Base-by-base conservation (phyloP, 2,797 vertebrate species). In the Phrynocephalus vlangalii region DNA sequence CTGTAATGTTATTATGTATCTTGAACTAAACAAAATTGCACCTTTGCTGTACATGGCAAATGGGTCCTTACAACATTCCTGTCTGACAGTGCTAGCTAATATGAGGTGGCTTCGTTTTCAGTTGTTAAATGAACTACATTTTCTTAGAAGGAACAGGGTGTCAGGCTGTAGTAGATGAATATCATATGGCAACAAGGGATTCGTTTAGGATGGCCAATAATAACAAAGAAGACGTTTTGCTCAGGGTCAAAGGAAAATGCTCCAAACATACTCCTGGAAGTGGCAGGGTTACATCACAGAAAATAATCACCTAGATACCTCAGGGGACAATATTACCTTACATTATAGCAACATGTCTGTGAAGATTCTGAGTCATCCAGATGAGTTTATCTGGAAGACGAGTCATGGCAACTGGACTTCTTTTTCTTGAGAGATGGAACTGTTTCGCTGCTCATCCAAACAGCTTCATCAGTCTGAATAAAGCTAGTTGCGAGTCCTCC, bases 1-100 rank as follows among this genome's bases (percentile, higher is more conserved):
- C 79, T 75, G 26, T 52, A 80, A 56, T 22, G 73, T 81, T 85
- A 44, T 88, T 88, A 87, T 44, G 80, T 68, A 83, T 26, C 15
- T 60, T 60, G 44, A 79, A 52, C 44, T 24, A 85, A 76, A 38
- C 81, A 81, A 88, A n/a, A 3, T 28, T 75, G 5, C 6, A 68
- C 75, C 56, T 48, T 16, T 77, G 18, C 8, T 73, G 33, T 26
- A 5, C 48, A 6, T 63, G 16, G 16, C 18, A n/a, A 28, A 33
- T 13, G 22, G 20, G 38, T 13, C 24, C 50, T n/a, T 2, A 26
- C 30, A 30, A 56, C 78, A n/a, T 22, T 71, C 30, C 50, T 78
- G 9, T 52, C 24, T 60, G 3, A 16, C 16, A 78, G 38, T 84
- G 26, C 33, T 83, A 73, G 18, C 66, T 78, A 70, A 78, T 60